Conservation (phyloP, 2,888 invertebrate species). For the Loripinus fragilis region DNA sequence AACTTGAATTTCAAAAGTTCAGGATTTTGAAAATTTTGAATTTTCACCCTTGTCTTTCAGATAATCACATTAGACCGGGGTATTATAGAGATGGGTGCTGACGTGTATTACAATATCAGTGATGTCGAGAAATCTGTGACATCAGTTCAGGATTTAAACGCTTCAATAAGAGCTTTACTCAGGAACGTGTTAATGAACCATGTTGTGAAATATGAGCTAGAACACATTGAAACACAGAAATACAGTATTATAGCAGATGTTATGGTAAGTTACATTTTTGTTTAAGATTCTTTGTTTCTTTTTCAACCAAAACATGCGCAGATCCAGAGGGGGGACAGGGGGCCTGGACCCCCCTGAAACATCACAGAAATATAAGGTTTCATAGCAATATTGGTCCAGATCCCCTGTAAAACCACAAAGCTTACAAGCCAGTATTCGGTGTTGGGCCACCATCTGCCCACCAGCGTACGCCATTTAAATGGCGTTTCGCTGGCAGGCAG, state of each 20-base stretch:
- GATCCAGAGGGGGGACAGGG: too few species aligned
- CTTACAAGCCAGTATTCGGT: too few species aligned
- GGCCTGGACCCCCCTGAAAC: too few species aligned
- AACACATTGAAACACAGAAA: constrained; percentile 74
- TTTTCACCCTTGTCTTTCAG: constrained; percentile 69
- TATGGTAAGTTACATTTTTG: constrained; percentile 62
- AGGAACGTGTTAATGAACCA: constrained; percentile 82
- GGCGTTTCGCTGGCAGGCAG: too few species aligned
- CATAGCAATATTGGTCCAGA: too few species aligned
- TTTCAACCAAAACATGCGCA: too few species aligned
- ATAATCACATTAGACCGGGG: constrained; percentile 83
- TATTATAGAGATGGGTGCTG: constrained; percentile 83
- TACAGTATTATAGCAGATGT: constrained; percentile 63
- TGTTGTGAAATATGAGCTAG: constrained; percentile 78
- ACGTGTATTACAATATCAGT: constrained; percentile 83
- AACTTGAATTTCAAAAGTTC: too few species aligned
- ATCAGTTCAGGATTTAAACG: constrained; percentile 82
- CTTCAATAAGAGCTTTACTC: constrained; percentile 82
- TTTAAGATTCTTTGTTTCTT: not conserved
- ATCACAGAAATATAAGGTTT: too few species aligned
- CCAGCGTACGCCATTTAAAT: too few species aligned
- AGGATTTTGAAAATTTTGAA: too few species aligned
- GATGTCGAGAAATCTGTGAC: constrained; percentile 83
- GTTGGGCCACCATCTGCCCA: too few species aligned
- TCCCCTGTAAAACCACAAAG: too few species aligned